Conservation (phyloP, 2,888 invertebrate genomes). For the Lasius fuliginosus region DNA sequence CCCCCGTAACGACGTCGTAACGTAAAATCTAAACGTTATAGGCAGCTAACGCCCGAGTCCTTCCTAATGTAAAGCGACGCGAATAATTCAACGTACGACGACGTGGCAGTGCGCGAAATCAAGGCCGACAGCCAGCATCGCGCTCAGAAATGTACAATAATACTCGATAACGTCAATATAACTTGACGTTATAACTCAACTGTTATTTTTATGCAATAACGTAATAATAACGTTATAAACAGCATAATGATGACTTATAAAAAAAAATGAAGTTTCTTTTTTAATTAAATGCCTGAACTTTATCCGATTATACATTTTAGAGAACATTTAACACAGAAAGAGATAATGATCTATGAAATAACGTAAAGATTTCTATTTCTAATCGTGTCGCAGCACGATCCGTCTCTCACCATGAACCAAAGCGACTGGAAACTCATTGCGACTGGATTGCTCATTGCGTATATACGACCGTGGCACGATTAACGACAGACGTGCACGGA, state of each 20-base stretch:
- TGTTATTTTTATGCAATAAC: background rate
- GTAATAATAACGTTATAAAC: background rate
- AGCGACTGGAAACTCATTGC: slow-evolving; percentile 9
- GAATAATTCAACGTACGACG: slow-evolving; percentile 22
- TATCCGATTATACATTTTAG: background rate
- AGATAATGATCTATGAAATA: background rate
- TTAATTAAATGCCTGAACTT: background rate
- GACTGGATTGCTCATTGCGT: background rate
- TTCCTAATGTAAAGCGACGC: background rate
- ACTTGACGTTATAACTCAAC: background rate
- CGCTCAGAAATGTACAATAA: background rate
- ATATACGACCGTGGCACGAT: slow-evolving; percentile 18
- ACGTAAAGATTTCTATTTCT: background rate
- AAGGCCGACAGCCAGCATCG: background rate
- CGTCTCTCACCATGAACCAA: background rate
- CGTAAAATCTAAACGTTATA: slow-evolving; percentile 46
- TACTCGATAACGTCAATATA: background rate
- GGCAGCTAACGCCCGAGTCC: slow-evolving; percentile 16
- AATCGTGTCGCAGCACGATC: background rate
- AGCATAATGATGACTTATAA: background rate
- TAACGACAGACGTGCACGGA: slow-evolving; percentile 9
- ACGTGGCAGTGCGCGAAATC: background rate
- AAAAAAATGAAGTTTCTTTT: background rate
- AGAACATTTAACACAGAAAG: background rate
- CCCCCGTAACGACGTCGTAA: slow-evolving; percentile 31